Evolutionary conservation across 2,888 invertebrate genomes (phyloP).

Genomic region (Drosophila differens): DNA sequence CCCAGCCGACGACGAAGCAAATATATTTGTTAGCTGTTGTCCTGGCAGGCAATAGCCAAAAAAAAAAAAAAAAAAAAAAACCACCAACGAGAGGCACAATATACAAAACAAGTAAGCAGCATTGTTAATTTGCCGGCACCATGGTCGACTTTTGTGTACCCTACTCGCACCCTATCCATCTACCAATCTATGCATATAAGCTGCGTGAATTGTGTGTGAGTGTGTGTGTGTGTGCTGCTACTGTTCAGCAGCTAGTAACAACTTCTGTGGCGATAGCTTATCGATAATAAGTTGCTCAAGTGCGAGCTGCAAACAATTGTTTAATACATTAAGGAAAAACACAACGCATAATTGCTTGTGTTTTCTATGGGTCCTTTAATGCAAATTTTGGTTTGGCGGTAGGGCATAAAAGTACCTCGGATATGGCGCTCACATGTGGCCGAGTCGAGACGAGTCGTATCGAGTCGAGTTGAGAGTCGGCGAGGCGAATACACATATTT

Average conservation of each 20-base stretch:
- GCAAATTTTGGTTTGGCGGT: slow-evolving; percentile 1
- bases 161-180: slow-evolving; percentile 32
- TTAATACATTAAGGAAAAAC: not conserved
- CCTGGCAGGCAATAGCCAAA: slow-evolving; percentile 39
- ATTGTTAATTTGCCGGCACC: slow-evolving; percentile 4
- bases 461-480: slow-evolving; percentile 28
- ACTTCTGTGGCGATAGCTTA: not conserved
- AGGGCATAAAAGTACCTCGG: slow-evolving; percentile 38
- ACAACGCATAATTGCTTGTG: not conserved
- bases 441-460: slow-evolving; percentile 39
- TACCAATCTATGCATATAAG: not conserved
- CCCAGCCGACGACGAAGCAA: slow-evolving; percentile 48
- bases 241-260: not conserved
- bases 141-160: slow-evolving; percentile 39
- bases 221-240: not conserved
- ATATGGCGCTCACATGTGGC: slow-evolving; percentile 53
- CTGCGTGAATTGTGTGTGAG: not conserved
- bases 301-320: not conserved
- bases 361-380: slow-evolving; percentile 14
- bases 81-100: slow-evolving; percentile 31
- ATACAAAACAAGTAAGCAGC: slow-evolving; percentile 41
- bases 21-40: slow-evolving; percentile 46
- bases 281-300: not conserved
- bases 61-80: slow-evolving; percentile 44
- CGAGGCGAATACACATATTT: slow-evolving; percentile 66